These are phyloP conservation scores for Spermophilus dauricus DNA, from an alignment of 2,113 vertebrate species.

Conservation along the genomic window DNA sequence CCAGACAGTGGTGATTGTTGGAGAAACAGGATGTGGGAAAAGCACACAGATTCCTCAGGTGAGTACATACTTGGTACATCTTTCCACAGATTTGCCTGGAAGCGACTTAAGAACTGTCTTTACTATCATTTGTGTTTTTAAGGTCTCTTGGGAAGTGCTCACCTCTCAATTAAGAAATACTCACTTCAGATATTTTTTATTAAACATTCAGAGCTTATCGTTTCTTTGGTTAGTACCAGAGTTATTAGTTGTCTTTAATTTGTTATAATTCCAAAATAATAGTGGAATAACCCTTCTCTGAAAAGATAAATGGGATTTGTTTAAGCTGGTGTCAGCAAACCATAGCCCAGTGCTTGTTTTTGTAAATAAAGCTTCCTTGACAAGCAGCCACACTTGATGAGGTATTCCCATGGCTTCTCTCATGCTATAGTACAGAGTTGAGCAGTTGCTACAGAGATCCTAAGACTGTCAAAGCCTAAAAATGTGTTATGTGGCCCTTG, in stretches of 20 bases:
- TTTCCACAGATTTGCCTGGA: not conserved
- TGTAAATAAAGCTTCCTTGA: not conserved
- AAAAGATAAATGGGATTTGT: not conserved
- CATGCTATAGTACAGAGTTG: not conserved
- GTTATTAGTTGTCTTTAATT: not conserved
- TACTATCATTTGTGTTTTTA: constrained; percentile 39
- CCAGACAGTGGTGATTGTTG: constrained; percentile 97
- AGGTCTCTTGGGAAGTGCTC: not conserved
- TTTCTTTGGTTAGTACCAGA: constrained; percentile 60
- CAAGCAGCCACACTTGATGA: not conserved
- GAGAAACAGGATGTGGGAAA: constrained; percentile 99
- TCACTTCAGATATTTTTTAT: not conserved
- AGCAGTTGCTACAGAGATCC: not conserved
- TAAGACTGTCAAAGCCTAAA: not conserved
- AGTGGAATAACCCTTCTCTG: not conserved
- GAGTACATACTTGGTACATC: constrained; percentile 64
- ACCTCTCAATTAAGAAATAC: not conserved
- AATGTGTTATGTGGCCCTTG: not conserved
- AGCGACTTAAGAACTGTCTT: not conserved
- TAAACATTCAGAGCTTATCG: not conserved
- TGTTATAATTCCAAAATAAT: constrained; percentile 44
- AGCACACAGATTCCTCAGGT: constrained; percentile 98
- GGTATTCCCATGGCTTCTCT: not conserved
- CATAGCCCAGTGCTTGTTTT: not conserved
- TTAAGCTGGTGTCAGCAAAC: not conserved